Base-by-base conservation (phyloP, 2,888 invertebrate species). In the Ethmia dodecea region DNA sequence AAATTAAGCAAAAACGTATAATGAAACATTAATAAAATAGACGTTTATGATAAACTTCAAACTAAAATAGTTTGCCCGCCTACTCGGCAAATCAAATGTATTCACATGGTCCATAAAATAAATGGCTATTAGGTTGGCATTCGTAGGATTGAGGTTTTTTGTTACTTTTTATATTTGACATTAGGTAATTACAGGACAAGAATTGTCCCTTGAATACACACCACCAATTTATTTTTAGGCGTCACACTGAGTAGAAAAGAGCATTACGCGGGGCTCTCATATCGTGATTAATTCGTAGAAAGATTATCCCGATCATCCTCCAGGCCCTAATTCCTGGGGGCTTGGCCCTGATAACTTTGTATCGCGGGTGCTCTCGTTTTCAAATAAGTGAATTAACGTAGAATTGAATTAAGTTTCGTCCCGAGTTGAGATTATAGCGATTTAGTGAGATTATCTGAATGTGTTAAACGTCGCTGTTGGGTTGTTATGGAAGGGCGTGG, bases 331-430 rank as follows among this genome's bases (percentile, higher is more conserved):
- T 62, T 53, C 66, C 57, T 58, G 49, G 54, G 63, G 69, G 69
- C 51, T 51, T 45, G 44, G 48, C 60, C 58, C 57, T 61, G 67
- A 67, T 74, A 69, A 60, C 64, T 49, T 61, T 60, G 62, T 63
- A 61, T 56, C 62, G 60, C 55, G 57, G 55, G 57, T 62, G 61
- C 62, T 68, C 73, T 74, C 73, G 60, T 71, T 77, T 75, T 73
- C 74, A 71, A 77, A 78, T 80, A 75, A 80, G 72, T 78, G 74
- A 80, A 77, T 81, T 79, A 79, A 79, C 69, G 73, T 74, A 61
- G 68, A 77, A 78, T 80, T 73, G 74, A 83, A 80, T 83, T 76
- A 74, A 74, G 70, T 77, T 72, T 65, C 65, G 70, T 68, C 71
- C 70, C 72, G 55, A 68, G 64, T 66, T 61, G 65, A 75, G 81